Base-by-base conservation (phyloP, 2,888 invertebrate genomes). In the Selenia dentaria region DNA sequence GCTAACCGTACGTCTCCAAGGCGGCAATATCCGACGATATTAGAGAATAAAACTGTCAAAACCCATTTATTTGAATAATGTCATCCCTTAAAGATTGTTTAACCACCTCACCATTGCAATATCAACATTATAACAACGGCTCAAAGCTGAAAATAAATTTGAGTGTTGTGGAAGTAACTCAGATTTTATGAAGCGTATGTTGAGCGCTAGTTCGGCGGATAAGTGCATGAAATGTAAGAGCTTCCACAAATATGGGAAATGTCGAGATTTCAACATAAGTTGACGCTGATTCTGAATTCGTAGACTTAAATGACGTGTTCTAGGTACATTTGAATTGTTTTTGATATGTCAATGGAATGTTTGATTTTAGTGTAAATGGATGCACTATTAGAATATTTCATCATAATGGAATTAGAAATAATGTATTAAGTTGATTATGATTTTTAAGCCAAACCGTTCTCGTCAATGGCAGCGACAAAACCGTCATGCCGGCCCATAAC, bases 41-140 rank as follows among this genome's bases (percentile, higher is more conserved):
- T 71, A 79, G 69, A 70, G 74, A 81, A 81, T 82, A 78, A 83
- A 84, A 83, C 77, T 83, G 85, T 83, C 82, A 82, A 77, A 83
- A 77, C 69, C 70, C 73, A 79, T 83, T 82, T 80, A 75, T 78
- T 77, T 83, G 79, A 84, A 77, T 81, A 76, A 84, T 77, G 65
- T 63, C 65, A 49, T 65, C 67, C 68, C 64, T 54, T 50, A 49
- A 54, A 48, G 46, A 57, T 55, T 56, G 64, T 62, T 44, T 42
- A 22, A 39, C 28, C 13, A 2, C 8, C 12, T 5, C 9, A 0
- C 20, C 6, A 22, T 31, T 18, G 12, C 2, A 37, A 39, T 47
- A 28, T 33, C 14, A 12, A 39, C 43, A 36, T 51, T 50, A 51
- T 28, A 1, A 3, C 9, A 10, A n/a, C 0, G 6, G 3, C 0